A percentile compares a stretch with the other conserved stretches of the same genome.
These are phyloP conservation scores for Smutsia gigantea DNA, from an alignment of 2,797 vertebrate genomes.

Conservation along the genomic window DNA sequence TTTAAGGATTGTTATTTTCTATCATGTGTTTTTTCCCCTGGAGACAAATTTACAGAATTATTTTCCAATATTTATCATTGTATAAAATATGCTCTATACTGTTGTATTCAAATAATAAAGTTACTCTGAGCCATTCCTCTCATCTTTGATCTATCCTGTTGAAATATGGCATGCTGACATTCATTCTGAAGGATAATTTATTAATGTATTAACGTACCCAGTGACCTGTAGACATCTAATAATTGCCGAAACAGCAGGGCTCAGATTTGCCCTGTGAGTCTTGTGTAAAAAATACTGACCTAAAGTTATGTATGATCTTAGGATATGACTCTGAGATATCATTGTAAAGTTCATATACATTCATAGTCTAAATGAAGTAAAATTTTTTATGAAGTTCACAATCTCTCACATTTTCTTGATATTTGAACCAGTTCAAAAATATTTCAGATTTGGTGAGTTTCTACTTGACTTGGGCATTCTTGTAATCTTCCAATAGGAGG, in stretches of 20 bases:
- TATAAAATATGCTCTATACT: background rate
- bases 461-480: background rate
- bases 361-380: background rate
- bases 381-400: background rate
- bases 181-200: conserved; percentile 73
- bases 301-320: background rate
- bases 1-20: background rate
- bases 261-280: conserved; percentile 56
- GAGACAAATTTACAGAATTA: background rate
- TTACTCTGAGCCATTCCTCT: background rate
- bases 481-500: background rate
- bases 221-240: conserved; percentile 65
- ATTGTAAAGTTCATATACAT: background rate
- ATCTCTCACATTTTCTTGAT: background rate
- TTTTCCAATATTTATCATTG: background rate
- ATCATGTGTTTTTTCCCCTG: background rate
- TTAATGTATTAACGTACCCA: conserved; percentile 70
- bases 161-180: conserved; percentile 56
- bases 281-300: background rate
- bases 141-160: conserved; percentile 20
- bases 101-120: background rate
- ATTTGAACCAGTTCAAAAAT: background rate
- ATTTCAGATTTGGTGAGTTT: background rate
- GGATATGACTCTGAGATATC: conserved; percentile 6
- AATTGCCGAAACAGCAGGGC: conserved; percentile 53